These are phyloP conservation scores for Hypothenemus hampei DNA, from an alignment of 1,140 invertebrate genomes.

Conservation along the genomic window DNA sequence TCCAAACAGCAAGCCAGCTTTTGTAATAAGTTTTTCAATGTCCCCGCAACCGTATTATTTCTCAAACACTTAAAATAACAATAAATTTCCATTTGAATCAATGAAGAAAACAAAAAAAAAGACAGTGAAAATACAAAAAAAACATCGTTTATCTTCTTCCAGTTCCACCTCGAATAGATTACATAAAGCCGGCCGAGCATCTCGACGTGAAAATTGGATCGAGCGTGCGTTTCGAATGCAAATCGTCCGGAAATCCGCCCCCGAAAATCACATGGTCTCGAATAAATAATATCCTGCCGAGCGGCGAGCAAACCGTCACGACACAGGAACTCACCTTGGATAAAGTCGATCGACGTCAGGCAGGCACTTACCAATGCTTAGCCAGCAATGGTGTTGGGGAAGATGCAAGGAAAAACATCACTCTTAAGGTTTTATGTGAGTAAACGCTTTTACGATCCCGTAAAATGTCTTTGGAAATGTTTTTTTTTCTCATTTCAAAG, in stretches of 20 bases:
- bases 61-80: too few species aligned
- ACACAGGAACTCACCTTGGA: constrained; percentile 49
- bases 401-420: constrained; percentile 53
- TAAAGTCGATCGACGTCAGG: constrained; percentile 54
- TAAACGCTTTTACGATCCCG: too few species aligned
- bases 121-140: too few species aligned
- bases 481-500: too few species aligned
- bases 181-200: constrained; percentile 54
- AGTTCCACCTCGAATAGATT: constrained; percentile 58
- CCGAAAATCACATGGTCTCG: constrained; percentile 63
- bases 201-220: constrained; percentile 62
- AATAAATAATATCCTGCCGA: constrained; percentile 58
- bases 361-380: constrained; percentile 58
- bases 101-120: too few species aligned
- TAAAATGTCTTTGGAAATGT: too few species aligned
- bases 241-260: constrained; percentile 60
- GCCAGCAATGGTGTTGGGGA: constrained; percentile 60
- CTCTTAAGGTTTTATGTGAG: constrained; percentile 58
- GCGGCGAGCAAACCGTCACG: constrained; percentile 50
- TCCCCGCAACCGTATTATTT: too few species aligned
- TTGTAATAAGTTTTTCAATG: too few species aligned
- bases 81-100: too few species aligned
- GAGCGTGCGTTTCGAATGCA: constrained; percentile 59
- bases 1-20: too few species aligned
- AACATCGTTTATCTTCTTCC: too few species aligned